Conservation (phyloP, 1,140 invertebrate genomes). For the Hestina assimilis region DNA sequence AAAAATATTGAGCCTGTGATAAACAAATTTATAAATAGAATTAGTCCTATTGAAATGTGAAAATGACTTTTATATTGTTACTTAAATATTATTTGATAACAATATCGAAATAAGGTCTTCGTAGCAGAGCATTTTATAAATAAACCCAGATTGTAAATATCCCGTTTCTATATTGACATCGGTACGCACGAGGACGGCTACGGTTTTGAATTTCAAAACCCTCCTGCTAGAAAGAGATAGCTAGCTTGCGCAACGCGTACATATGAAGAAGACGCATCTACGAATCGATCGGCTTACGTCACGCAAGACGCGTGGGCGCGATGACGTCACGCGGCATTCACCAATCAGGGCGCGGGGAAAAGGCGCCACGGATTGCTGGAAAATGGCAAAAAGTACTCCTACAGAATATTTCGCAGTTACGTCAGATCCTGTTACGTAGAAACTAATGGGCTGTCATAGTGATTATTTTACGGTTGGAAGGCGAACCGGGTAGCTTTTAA, state of each 20-base stretch:
- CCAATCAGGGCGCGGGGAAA: constrained; percentile 60
- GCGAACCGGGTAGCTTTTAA: background rate
- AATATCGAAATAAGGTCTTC: background rate
- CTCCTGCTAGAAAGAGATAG: constrained; percentile 52
- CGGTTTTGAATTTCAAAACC: constrained; percentile 63
- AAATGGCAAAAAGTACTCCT: constrained; percentile 34
- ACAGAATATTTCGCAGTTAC: constrained; percentile 32
- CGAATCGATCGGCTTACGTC: constrained; percentile 73
- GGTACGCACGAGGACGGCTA: constrained; percentile 67
- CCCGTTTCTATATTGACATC: constrained; percentile 44
- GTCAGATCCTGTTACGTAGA: constrained; percentile 34
- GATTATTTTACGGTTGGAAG: constrained; percentile 9
- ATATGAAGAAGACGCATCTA: constrained; percentile 38
- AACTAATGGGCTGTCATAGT: constrained; percentile 16
- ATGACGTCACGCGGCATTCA: constrained; percentile 64
- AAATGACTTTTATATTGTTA: too few relatives aligned
- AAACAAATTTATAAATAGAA: too few relatives aligned
- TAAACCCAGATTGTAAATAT: constrained; percentile 49
- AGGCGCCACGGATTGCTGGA: constrained; percentile 57
- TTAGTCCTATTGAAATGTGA: too few relatives aligned
- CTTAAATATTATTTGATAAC: background rate
- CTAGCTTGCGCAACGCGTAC: constrained; percentile 1
- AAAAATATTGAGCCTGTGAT: too few relatives aligned
- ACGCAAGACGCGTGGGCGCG: constrained; percentile 68
- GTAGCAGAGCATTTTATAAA: constrained; percentile 18